Percentiles rank a stretch among this genome's conserved stretches.
These are phyloP conservation scores for Pseudeuparius sepicola DNA, from an alignment of 2,888 invertebrate species.

Conservation along the genomic window DNA sequence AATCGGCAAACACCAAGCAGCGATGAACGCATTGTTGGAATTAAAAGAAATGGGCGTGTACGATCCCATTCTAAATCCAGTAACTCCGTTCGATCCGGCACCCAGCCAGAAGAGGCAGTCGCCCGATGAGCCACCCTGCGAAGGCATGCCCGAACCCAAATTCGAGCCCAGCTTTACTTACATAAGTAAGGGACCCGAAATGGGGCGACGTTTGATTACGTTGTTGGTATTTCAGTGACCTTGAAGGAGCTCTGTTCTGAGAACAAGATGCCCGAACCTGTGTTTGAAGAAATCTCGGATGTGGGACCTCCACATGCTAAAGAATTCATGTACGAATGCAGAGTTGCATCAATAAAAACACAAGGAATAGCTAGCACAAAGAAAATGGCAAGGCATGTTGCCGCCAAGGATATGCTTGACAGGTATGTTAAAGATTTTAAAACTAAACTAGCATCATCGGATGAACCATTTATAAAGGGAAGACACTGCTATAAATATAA, in stretches of 20 bases:
- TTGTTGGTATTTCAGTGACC: constrained; percentile 21
- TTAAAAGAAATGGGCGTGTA: constrained; percentile 36
- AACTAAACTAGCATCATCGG: neutral
- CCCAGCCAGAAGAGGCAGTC: too few species aligned
- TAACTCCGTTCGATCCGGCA: constrained; percentile 27
- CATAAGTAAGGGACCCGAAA: too few species aligned
- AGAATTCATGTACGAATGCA: constrained; percentile 50
- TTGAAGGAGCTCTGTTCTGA: constrained; percentile 40
- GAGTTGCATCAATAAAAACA: constrained; percentile 45
- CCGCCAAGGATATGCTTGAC: constrained; percentile 42
- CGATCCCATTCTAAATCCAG: constrained; percentile 30
- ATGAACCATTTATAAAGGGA: constrained; percentile 1
- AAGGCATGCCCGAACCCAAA: too few species aligned
- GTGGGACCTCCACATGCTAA: constrained; percentile 58
- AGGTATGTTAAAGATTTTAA: constrained; percentile 23
- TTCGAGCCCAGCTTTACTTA: too few species aligned
- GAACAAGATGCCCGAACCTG: constrained; percentile 42
- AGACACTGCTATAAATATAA: neutral
- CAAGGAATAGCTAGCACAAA: constrained; percentile 50
- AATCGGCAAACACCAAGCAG: constrained; percentile 52
- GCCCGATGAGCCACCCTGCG: constrained; percentile 20
- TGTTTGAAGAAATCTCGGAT: constrained; percentile 48
- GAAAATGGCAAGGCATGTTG: constrained; percentile 54
- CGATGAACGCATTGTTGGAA: constrained; percentile 40
- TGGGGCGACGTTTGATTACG: too few species aligned